Evolutionary conservation across 2,888 invertebrate species (phyloP), one percentile per base, ranked within the genome.

Genomic region (Meteorus cinctellus): DNA sequence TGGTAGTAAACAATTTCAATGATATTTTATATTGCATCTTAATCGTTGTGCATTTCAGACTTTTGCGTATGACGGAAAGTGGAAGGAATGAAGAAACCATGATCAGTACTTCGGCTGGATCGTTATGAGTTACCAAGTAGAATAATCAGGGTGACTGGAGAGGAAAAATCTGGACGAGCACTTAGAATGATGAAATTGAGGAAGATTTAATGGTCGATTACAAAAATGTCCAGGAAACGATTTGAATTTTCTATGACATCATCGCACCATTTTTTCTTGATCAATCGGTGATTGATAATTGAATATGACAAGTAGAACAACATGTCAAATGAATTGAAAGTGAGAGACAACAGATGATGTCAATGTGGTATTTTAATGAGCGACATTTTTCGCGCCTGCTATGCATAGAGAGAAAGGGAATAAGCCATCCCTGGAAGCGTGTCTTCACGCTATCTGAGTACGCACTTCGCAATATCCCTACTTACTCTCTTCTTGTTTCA

Each of bases 361-460:
- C 24, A 3, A 19, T 5, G 29, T 31, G 72, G 24, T 29, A 73
- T 63, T 73, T 69, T 68, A 76, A 76, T 59, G 51, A 72, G 67
- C 34, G 75, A 75, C 71, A 76, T 72, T 72, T 76, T 59, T 68
- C 67, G 60, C 59, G 60, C 51, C 55, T 70, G 65, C 60, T 27
- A 63, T 63, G 60, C 45, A 19, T n/a, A 24, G 41, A 48, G 83
- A 84, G 82, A 85, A 84, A 84, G 85, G 86, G 85, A 81, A 84
- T 85, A 80, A 85, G 86, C 84, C 88, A 65, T 65, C 65, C 86
- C 87, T 87, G 86, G 87, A 87, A 88, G 86, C 86, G 87, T 88
- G 86, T 86, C 87, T 88, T 88, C 86, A 88, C 85, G 88, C 84
- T 88, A 79, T 81, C 82, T 88, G 87, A 82, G 83, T 82, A 85